These are phyloP conservation scores for Plutella xylostella DNA, from an alignment of 2,888 invertebrate genomes.

Conservation along the genomic window DNA sequence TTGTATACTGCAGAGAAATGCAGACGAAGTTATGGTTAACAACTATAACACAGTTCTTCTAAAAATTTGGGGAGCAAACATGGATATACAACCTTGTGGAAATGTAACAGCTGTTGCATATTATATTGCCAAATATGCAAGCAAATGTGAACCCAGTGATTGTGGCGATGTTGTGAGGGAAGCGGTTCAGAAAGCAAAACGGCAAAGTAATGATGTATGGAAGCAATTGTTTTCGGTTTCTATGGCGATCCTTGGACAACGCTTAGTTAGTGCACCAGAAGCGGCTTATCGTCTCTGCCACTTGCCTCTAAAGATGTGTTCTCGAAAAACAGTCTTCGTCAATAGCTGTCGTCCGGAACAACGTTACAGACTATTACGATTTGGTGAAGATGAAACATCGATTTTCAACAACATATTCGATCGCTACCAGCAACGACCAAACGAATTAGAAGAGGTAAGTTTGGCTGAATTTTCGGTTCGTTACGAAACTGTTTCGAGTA, in stretches of 20 bases:
- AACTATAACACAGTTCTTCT: too few relatives aligned
- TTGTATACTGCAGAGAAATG: too few relatives aligned
- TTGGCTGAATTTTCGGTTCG: constrained; percentile 25
- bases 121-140: too few relatives aligned
- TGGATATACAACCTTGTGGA: too few relatives aligned
- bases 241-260: constrained; percentile 24
- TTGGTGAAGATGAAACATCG: constrained; percentile 20
- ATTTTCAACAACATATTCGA: constrained; percentile 25
- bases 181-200: too few relatives aligned
- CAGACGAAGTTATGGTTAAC: too few relatives aligned
- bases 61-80: too few relatives aligned
- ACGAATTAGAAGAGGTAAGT: constrained; percentile 20
- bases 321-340: constrained; percentile 20
- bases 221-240: constrained; percentile 29
- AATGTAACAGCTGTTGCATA: too few relatives aligned
- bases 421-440: constrained; percentile 17
- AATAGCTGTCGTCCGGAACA: constrained; percentile 25
- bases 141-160: too few relatives aligned
- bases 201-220: too few relatives aligned
- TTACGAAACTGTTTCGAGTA: constrained; percentile 20
- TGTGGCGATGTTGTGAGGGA: too few relatives aligned
- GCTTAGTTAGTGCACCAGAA: constrained; percentile 11
- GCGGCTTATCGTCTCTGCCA: constrained; percentile 8
- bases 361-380: constrained; percentile 24
- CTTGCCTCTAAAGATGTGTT: constrained; percentile 13